These are phyloP conservation scores for Epinotia ramella DNA, from an alignment of 2,888 invertebrate species.

Conservation along the genomic window DNA sequence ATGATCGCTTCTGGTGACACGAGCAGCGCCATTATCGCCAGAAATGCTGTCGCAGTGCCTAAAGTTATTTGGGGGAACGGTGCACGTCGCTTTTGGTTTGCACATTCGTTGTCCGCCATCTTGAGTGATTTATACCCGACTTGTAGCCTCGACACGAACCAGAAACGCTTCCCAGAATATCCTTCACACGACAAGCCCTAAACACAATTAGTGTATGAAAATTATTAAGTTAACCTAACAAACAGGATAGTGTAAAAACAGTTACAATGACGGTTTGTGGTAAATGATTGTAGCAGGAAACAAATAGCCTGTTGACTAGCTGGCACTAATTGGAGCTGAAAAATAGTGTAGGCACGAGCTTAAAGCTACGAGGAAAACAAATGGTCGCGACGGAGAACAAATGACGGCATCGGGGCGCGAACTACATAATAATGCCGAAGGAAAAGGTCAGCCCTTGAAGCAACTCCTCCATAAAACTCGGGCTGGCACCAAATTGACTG, in stretches of 20 bases:
- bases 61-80: conserved; percentile 31
- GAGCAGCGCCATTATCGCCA: neutral
- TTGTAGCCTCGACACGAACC: conserved; percentile 54
- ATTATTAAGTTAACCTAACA: conserved; percentile 12
- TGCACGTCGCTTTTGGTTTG: conserved; percentile 26
- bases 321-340: conserved; percentile 51
- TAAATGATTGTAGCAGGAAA: conserved; percentile 44
- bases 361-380: conserved; percentile 59
- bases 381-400: conserved; percentile 54
- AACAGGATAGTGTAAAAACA: conserved; percentile 17
- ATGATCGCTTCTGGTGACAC: conserved; percentile 8
- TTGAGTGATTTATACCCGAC: conserved; percentile 55
- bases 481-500: conserved; percentile 27
- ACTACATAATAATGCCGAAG: conserved; percentile 60
- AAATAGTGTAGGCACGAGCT: conserved; percentile 50
- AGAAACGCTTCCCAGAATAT: conserved; percentile 39
- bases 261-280: conserved; percentile 37
- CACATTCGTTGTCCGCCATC: conserved; percentile 48
- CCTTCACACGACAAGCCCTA: conserved; percentile 29
- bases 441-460: conserved; percentile 59
- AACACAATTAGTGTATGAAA: conserved; percentile 28
- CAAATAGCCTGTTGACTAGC: conserved; percentile 29
- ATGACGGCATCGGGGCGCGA: conserved; percentile 55
- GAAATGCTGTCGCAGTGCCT: conserved; percentile 16
- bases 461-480: conserved; percentile 57